These are phyloP conservation scores for Dryoscopus gambensis DNA, from an alignment of 2,113 vertebrate genomes.

Conservation along the genomic window DNA sequence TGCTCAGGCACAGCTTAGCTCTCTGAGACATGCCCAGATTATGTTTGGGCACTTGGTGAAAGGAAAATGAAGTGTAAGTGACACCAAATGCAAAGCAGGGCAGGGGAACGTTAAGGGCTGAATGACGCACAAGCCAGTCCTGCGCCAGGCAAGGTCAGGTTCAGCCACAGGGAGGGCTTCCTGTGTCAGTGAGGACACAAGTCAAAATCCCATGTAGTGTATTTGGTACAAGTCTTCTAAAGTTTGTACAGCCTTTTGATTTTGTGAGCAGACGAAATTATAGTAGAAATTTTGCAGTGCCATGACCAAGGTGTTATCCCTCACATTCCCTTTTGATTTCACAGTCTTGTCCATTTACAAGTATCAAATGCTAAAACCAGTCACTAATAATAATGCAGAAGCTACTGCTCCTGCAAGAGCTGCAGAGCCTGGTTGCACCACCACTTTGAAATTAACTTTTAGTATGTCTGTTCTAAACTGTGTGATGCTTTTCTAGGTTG, in stretches of 20 bases:
- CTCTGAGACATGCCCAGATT: neutral
- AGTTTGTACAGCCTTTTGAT: neutral
- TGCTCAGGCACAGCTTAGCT: neutral
- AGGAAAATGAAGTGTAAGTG: neutral
- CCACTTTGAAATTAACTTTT: neutral
- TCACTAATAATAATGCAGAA: neutral
- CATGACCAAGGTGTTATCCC: neutral
- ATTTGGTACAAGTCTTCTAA: neutral
- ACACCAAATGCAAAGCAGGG: accelerated
- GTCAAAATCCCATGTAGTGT: too few relatives aligned
- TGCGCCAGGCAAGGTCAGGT: neutral
- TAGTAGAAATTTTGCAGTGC: neutral
- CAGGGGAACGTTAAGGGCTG: accelerated
- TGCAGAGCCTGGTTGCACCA: neutral
- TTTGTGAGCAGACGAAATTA: neutral
- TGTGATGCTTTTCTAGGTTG: neutral
- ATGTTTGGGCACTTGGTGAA: neutral
- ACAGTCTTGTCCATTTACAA: neutral
- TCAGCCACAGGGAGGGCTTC: neutral
- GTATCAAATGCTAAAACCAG: neutral
- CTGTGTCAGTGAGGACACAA: accelerated
- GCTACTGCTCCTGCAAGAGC: neutral
- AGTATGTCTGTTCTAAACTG: neutral
- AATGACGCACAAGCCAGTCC: neutral
- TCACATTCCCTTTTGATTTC: neutral